A percentile compares a stretch with the other conserved stretches of the same genome.
Conservation (phyloP, 2,797 vertebrate genomes). For the Mastacembelus armatus region DNA sequence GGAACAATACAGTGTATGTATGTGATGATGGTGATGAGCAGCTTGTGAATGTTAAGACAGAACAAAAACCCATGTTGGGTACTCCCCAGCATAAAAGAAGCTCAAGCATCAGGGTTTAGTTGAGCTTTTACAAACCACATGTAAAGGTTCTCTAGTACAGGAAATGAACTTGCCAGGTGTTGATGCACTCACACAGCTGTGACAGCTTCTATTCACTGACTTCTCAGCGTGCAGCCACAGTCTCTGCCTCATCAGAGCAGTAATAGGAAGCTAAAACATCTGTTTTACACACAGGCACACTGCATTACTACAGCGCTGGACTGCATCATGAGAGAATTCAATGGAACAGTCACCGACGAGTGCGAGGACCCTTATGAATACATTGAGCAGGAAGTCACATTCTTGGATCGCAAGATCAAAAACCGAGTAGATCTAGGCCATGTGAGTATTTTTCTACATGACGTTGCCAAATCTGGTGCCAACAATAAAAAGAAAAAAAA, state of each 20-base stretch:
- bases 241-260: constrained; percentile 19
- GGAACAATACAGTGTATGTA: no score
- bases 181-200: constrained; percentile 46
- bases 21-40: no score
- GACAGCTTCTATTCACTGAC: constrained; percentile 20
- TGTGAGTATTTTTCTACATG: constrained; percentile 53
- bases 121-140: constrained; percentile 68
- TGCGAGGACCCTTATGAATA: rapidly evolving
- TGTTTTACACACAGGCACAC: neutral
- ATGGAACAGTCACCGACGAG: rapidly evolving
- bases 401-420: rapidly evolving
- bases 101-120: constrained; percentile 41
- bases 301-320: constrained; percentile 39
- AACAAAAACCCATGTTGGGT: constrained; percentile 19
- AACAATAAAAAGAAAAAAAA: neutral
- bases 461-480: neutral
- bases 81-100: constrained; percentile 43
- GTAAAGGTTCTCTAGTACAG: constrained; percentile 72
- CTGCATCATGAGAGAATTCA: constrained; percentile 2
- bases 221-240: constrained; percentile 43
- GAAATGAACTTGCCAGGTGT: constrained; percentile 68
- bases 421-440: rapidly evolving
- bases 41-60: no score
- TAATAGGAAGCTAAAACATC: constrained; percentile 26
- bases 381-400: rapidly evolving